Conservation (phyloP, 2,888 invertebrate species). For the Fragum whitleyi region DNA sequence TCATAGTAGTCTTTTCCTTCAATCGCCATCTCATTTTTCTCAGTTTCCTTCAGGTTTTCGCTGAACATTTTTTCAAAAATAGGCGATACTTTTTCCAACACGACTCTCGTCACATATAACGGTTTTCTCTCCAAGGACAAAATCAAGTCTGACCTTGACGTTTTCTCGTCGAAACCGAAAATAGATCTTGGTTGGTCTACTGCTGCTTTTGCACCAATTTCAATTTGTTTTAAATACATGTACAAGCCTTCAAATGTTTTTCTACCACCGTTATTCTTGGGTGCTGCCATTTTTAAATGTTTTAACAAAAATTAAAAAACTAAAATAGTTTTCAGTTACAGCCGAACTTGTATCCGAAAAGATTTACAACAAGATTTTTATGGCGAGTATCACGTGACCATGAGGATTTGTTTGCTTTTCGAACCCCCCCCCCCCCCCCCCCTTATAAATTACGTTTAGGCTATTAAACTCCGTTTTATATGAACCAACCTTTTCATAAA, state of each 20-base stretch:
- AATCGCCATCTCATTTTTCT: neutral
- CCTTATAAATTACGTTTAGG: too few relatives aligned
- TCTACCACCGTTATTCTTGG: neutral
- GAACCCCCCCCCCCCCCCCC: too few relatives aligned
- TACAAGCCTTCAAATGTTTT: neutral
- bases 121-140: neutral
- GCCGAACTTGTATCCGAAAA: too few relatives aligned
- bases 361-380: too few relatives aligned
- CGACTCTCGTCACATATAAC: neutral
- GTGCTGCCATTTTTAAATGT: neutral
- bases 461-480: too few relatives aligned
- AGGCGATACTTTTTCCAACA: neutral
- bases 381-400: too few relatives aligned
- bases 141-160: neutral
- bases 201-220: neutral
- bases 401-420: too few relatives aligned
- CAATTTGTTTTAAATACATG: neutral
- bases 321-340: too few relatives aligned
- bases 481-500: too few relatives aligned
- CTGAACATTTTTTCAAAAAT: neutral
- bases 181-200: neutral
- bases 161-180: slow-evolving; percentile 23
- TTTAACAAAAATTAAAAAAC: too few relatives aligned
- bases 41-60: neutral
- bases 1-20: neutral